Evolutionary conservation across 1,140 invertebrate species (phyloP), one percentile per base, ranked within the genome.

Genomic region (Caenorhabditis inopinata): DNA sequence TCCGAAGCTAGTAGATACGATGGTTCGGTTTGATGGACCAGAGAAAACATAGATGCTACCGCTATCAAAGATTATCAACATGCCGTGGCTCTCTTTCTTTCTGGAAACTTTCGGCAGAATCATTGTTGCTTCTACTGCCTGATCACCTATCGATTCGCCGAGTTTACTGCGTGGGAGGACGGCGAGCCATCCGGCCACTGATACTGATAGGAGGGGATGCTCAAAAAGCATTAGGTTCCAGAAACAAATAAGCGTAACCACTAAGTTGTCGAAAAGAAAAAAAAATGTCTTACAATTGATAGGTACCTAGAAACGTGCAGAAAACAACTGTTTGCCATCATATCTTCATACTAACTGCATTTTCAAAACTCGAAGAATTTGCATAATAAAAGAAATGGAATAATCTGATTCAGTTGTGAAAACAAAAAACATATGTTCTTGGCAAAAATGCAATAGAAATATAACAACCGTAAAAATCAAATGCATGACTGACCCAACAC

Each of bases 41-140:
- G 58, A 68, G 58, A 68, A 68, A 68, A 68, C 38, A 38, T n/a
- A 68, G 58, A 42, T 25, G 16, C 58, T 68, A 68, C 38, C 58
- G 38, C 58, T 68, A 68, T 68, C 58, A 68, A 68, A 38, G 58
- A 68, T 68, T 68, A 68, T 38, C 58, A 68, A 68, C 58, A 68
- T 68, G 58, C 32, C 58, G 5, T 68, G 58, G 32, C 14, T 68
- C 58, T 68, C 32, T 68, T 5, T 42, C 38, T 38, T 68, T 68
- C 32, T 21, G 9, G 27, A 32, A 58, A 2, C 6, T 7, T 32
- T 68, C 27, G 58, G 58, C 58, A 68, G 58, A 32, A 68, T 32
- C 58, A 68, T 32, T 29, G 58, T 68, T 68, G 58, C 58, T 68
- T 68, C 32, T 68, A 32, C 58, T 68, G 58, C 58, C 58, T 68